Conservation (phyloP, 2,113 vertebrate genomes). For the Athene noctua region DNA sequence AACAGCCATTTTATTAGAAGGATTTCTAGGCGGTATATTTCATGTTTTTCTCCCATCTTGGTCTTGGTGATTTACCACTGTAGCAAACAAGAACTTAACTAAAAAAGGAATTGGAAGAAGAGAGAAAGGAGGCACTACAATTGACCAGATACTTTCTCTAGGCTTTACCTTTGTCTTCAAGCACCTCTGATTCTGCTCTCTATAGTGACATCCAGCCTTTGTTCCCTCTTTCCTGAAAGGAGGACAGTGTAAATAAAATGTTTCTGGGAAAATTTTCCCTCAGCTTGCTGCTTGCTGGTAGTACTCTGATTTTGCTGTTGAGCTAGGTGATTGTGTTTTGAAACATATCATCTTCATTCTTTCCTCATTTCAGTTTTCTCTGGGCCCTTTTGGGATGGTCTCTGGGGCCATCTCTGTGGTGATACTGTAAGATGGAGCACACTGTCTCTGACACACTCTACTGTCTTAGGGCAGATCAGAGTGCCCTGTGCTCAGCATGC, state of each 20-base stretch:
- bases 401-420: neutral
- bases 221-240: neutral
- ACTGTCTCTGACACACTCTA: neutral
- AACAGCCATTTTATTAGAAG: neutral
- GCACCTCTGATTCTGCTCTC: fast-evolving
- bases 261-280: neutral
- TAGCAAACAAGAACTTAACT: neutral
- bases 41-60: neutral
- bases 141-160: neutral
- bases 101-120: neutral
- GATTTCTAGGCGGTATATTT: neutral
- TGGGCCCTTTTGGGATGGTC: neutral
- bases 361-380: neutral
- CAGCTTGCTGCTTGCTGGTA: neutral
- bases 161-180: neutral
- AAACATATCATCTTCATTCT: neutral
- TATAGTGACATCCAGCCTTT: neutral
- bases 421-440: neutral
- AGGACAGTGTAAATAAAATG: neutral
- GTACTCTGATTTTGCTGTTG: neutral
- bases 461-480: neutral
- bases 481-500: neutral
- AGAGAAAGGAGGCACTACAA: neutral
- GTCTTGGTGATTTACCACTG: neutral
- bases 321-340: neutral